Evolutionary conservation across 1,140 invertebrate genomes (phyloP).

Genomic region (Heliothis subflexa): DNA sequence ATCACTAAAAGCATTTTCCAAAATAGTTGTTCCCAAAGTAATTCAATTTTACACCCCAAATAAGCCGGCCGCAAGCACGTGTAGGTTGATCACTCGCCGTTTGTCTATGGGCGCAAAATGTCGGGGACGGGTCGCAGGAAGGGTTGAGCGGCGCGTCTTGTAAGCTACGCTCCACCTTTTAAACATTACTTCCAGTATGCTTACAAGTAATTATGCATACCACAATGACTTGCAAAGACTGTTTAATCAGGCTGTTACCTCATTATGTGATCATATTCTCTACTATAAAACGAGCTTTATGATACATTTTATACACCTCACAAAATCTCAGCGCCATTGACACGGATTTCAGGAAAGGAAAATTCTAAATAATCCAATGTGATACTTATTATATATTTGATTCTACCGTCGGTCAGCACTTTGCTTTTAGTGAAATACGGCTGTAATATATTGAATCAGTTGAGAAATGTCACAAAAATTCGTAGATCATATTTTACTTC

Average conservation of each 20-base stretch:
- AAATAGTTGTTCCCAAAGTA: conserved; percentile 64
- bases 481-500: conserved; percentile 16
- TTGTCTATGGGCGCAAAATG: conserved; percentile 44
- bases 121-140: conserved; percentile 43
- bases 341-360: conserved; percentile 20
- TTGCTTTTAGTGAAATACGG: conserved; percentile 60
- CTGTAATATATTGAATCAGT: conserved; percentile 71
- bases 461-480: conserved; percentile 44
- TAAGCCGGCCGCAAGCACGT: conserved; percentile 59
- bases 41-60: conserved; percentile 75
- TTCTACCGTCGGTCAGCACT: conserved; percentile 50
- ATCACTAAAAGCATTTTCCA: conserved; percentile 65
- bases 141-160: conserved; percentile 63
- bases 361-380: conserved; percentile 36
- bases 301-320: neutral
- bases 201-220: conserved; percentile 67
- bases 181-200: conserved; percentile 67
- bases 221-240: conserved; percentile 65
- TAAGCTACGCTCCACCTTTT: conserved; percentile 58
- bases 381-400: conserved; percentile 39
- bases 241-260: conserved; percentile 24
- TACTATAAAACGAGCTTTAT: neutral
- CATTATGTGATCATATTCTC: conserved; percentile 29
- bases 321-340: neutral
- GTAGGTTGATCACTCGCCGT: conserved; percentile 58